Evolutionary conservation across 2,797 vertebrate species (phyloP).

Genomic region (Fistularia commersonii): DNA sequence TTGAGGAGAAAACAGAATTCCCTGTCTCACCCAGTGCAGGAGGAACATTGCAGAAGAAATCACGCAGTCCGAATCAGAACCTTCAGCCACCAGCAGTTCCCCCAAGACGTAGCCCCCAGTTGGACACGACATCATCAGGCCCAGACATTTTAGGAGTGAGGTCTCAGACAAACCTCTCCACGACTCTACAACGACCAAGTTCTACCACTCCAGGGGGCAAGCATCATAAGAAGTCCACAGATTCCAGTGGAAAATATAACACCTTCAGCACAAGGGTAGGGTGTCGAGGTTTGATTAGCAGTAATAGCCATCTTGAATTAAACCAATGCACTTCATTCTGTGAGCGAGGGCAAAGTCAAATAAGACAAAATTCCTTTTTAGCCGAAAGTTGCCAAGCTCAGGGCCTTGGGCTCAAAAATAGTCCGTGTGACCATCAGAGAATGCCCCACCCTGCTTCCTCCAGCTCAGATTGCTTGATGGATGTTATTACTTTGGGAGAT

Average conservation of each 20-base stretch:
- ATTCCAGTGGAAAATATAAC: constrained; percentile 84
- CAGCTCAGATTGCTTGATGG: constrained; percentile 64
- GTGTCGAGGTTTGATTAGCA: constrained; percentile 61
- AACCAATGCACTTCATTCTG: constrained; percentile 86
- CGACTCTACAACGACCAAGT: constrained; percentile 83
- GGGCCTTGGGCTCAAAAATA: constrained; percentile 29
- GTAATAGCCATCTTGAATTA: constrained; percentile 73
- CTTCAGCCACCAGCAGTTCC: constrained; percentile 86
- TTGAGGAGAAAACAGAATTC: constrained; percentile 93
- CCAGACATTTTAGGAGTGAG: constrained; percentile 78
- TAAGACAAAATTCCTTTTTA: constrained; percentile 68
- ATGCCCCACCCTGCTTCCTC: constrained; percentile 72
- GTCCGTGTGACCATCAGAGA: constrained; percentile 59
- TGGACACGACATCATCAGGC: constrained; percentile 78
- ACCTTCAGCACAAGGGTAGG: constrained; percentile 86
- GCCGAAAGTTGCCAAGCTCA: constrained; percentile 36
- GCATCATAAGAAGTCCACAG: constrained; percentile 81
- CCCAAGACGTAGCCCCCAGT: constrained; percentile 86
- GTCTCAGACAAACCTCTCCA: constrained; percentile 81
- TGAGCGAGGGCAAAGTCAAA: constrained; percentile 76
- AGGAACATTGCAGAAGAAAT: constrained; percentile 74
- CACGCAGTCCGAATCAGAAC: constrained; percentile 68
- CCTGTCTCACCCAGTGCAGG: constrained; percentile 78
- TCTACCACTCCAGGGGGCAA: constrained; percentile 78
- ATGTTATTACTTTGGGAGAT: constrained; percentile 60